Evolutionary conservation across 1,140 invertebrate genomes (phyloP), one percentile per base, ranked within the genome.

Genomic region (Apolygus lucorum): DNA sequence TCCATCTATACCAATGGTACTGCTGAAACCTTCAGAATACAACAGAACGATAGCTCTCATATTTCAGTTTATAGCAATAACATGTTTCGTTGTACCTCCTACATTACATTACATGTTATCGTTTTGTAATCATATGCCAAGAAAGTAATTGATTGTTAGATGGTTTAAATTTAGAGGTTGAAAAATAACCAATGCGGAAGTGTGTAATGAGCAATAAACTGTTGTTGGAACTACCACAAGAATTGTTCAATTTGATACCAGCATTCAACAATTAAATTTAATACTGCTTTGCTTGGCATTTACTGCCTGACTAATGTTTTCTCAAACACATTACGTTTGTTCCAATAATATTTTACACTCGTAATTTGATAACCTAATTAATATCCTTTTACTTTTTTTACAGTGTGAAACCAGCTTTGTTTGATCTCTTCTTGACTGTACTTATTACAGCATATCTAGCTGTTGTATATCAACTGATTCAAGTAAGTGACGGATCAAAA

Each of bases 401-500:
- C 81, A 93, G 92, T 81, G 95, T 98, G 2, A 99, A 98, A 78
- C 96, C 96, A 73, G 95, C 96, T 26, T 87, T 98, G 59, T 99
- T 99, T 82, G 96, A 99, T 84, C 86, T 99, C 49, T 90, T 98
- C 73, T 83, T 98, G 1, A 96, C 94, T 8, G 76, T 93, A 69
- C 85, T 86, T 28, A 97, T 98, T 76, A 82, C 87, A 42, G 80
- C 85, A 8, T 99, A 98, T 78, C 82, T 98, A 62, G 84, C 83
- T 29, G 72, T 87, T 4, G 83, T 97, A 13, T 98, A 96, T 79
- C 83, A 94, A 59, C 81, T 87, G 62, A 86, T 96, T 63, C 88
- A 91, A 77, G 85, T 86, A 79, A 73, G 73, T 70, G 49, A 17
- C 17, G 24, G n/a, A 52, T 68, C 17, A 4, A 52, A 27, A 17